Conservation (phyloP, 1,140 invertebrate species). For the Ceratitis capitata region DNA sequence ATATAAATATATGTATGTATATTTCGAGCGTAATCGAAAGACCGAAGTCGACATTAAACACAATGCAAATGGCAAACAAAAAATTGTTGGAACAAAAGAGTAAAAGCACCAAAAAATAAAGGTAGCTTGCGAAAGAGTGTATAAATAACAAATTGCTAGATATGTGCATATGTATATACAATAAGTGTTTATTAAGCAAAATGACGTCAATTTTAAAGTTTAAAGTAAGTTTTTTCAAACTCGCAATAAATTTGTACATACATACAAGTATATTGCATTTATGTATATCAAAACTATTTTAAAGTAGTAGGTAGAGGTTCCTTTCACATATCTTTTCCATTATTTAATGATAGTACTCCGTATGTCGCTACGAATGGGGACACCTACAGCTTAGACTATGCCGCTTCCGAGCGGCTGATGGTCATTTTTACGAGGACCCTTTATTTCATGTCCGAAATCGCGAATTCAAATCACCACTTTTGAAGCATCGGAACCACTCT, state of each 20-base stretch:
- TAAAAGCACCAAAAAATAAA: background rate
- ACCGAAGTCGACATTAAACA: background rate
- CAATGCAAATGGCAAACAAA: background rate
- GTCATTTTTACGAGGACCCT: no score
- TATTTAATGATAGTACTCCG: no score
- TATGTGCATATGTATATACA: background rate
- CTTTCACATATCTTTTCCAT: no score
- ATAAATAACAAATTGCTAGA: background rate
- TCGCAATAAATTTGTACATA: background rate
- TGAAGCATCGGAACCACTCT: no score
- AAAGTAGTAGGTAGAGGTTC: no score
- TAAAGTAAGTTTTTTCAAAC: background rate
- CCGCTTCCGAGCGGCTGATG: no score
- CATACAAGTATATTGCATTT: background rate
- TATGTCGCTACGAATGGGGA: no score
- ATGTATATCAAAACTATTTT: background rate
- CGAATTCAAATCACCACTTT: no score
- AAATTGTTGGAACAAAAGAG: background rate
- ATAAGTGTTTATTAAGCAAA: background rate
- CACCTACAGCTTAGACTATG: no score
- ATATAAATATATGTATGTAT: no score
- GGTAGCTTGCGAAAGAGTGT: background rate
- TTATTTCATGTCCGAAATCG: no score
- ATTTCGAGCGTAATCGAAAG: background rate
- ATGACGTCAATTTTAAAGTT: constrained; percentile 12